Percentiles rank a stretch among this genome's conserved stretches.
These are phyloP conservation scores for Siphlonurus alternatus DNA, from an alignment of 2,888 invertebrate species.

Conservation along the genomic window DNA sequence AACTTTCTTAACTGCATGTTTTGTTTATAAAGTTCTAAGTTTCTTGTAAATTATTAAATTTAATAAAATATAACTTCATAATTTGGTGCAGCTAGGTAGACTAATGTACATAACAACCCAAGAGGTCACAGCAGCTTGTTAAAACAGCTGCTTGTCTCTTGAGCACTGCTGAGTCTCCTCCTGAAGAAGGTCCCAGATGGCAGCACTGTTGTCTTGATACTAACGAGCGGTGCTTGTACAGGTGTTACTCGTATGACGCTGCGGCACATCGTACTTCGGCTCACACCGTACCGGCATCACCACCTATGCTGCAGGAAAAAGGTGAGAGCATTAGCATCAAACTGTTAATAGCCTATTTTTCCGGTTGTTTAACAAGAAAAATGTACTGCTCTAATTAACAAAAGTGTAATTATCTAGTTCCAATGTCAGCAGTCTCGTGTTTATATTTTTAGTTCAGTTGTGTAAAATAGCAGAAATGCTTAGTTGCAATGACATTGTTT, in stretches of 20 bases:
- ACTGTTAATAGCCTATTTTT: neutral
- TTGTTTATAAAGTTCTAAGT: too few relatives aligned
- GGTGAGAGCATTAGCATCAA: constrained; percentile 19
- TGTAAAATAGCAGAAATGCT: too few relatives aligned
- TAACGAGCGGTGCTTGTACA: constrained; percentile 26
- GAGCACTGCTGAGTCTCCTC: too few relatives aligned
- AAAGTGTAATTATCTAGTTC: too few relatives aligned
- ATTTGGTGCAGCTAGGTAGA: neutral
- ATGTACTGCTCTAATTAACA: too few relatives aligned
- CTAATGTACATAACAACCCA: neutral
- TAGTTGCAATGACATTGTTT: too few relatives aligned
- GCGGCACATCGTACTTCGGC: constrained; percentile 37
- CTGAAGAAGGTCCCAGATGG: neutral
- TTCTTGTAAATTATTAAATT: too few relatives aligned
- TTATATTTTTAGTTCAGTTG: too few relatives aligned
- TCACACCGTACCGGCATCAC: constrained; percentile 29
- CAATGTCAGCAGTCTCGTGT: too few relatives aligned
- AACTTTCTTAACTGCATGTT: too few relatives aligned
- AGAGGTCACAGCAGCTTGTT: neutral
- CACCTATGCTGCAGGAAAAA: constrained; percentile 26
- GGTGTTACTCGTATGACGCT: constrained; percentile 59
- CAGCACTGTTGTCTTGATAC: neutral
- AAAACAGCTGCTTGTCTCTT: too few relatives aligned
- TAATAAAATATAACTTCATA: too few relatives aligned
- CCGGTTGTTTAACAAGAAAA: neutral